These are phyloP conservation scores for Erebia ligea DNA, from an alignment of 2,888 invertebrate species.

Conservation along the genomic window DNA sequence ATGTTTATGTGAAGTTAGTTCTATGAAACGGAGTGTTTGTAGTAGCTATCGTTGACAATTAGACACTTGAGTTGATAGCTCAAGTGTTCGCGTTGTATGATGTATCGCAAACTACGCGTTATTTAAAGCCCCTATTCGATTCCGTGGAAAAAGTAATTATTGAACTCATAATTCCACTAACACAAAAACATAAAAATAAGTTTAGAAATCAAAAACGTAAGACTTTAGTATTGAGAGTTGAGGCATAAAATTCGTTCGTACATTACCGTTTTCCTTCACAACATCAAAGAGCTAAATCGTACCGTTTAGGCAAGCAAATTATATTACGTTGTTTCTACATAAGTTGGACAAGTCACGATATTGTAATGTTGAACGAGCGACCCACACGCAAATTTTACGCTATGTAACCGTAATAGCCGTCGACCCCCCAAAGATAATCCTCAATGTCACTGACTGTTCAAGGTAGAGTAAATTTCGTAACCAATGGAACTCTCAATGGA, in stretches of 20 bases:
- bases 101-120: constrained; percentile 34
- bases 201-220: not conserved
- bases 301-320: constrained; percentile 46
- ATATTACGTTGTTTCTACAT: constrained; percentile 62
- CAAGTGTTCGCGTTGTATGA: constrained; percentile 38
- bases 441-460: constrained; percentile 31
- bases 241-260: not conserved
- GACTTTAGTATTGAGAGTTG: not conserved
- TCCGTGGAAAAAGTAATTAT: not conserved
- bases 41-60: constrained; percentile 44
- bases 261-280: constrained; percentile 29
- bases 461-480: constrained; percentile 21
- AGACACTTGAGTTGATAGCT: constrained; percentile 53
- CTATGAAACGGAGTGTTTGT: constrained; percentile 17
- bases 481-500: constrained; percentile 14
- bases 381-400: constrained; percentile 69
- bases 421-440: constrained; percentile 47
- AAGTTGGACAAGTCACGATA: constrained; percentile 70
- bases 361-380: constrained; percentile 58
- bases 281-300: constrained; percentile 25
- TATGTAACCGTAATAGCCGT: constrained; percentile 50
- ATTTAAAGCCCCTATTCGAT: not conserved
- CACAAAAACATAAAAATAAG: no score
- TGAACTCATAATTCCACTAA: not conserved
- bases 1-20: not conserved